Base-by-base conservation (phyloP, 2,113 vertebrate species). In the Nesogale talazaci region DNA sequence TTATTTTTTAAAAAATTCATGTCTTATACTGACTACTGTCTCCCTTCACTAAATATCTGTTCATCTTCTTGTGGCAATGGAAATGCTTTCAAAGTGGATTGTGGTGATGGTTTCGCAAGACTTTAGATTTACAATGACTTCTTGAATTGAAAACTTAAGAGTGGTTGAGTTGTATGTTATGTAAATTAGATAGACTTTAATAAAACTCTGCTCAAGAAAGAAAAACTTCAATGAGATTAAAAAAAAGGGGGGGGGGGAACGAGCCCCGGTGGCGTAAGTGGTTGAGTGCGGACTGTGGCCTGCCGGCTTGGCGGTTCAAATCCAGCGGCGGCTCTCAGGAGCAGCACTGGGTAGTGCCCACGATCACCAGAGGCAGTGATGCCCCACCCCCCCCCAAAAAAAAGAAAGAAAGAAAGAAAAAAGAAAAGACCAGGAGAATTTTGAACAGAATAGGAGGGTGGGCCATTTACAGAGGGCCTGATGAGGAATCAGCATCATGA, bases 61-160 rank as follows among this genome's bases (percentile, higher is more conserved):
- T 52, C 46, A 52, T 52, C 46, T 52, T 52, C 46, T 52, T 42
- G 40, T 85, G 8, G 31, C 79, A 83, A 83, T 23, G 34, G 57
- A 94, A 92, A 82, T 81, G 19, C 85, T 95, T 85, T 83, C 67
- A 86, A 85, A 90, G 80, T 83, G 67, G 72, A 65, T 86, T 69
- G 17, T 90, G 34, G 11, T 57, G n/a, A 63, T 6, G 10, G 38
- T 70, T 78, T 6, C 6, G 78, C 25, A 57, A 70, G 17, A 88
- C 76, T 59, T 59, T 72, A 84, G 75, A 86, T 89, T 84, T 59
- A 23, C 56, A 76, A 74, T 61, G 5, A 56, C 16, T 89, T 29
- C 40, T 5, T 70, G 81, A 86, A 42, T 27, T 89, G 14, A 63
- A 75, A 9, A 42, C 34, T 81, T 81, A 36, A 83, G n/a, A 84